phyloP scores from a whole-genome alignment of 2,113 vertebrate species.

The Beaufortia kweichowensis region DNA sequence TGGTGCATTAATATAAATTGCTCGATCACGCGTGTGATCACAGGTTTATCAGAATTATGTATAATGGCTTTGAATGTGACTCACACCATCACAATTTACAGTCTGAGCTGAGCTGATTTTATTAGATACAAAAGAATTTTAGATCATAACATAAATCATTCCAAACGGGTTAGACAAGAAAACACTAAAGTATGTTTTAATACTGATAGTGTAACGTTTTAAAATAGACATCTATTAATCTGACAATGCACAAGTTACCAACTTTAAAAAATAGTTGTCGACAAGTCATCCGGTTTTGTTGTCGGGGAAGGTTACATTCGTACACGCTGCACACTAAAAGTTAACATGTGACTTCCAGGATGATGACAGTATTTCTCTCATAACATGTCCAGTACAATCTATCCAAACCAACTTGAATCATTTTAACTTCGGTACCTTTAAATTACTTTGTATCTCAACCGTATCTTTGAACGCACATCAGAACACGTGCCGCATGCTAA shows the following conservation, averaged over 20 bases:
- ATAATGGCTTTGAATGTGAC: no score
- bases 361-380: neutral
- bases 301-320: neutral
- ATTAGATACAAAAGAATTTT: no score
- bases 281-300: neutral
- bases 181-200: no score
- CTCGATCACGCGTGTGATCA: no score
- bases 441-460: conserved; percentile 4
- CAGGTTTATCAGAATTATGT: no score
- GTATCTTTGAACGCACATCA: conserved; percentile 24
- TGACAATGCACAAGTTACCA: neutral
- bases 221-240: neutral
- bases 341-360: neutral
- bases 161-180: no score
- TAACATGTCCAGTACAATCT: neutral
- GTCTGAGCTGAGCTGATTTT: no score
- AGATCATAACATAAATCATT: no score
- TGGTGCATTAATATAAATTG: no score
- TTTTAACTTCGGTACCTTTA: conserved; percentile 7
- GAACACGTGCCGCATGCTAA: conserved; percentile 17
- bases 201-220: neutral
- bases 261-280: neutral
- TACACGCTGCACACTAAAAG: neutral
- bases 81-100: no score
- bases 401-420: neutral